Conservation (phyloP, 2,888 invertebrate species). For the Lepeophtheirus nordmannii region DNA sequence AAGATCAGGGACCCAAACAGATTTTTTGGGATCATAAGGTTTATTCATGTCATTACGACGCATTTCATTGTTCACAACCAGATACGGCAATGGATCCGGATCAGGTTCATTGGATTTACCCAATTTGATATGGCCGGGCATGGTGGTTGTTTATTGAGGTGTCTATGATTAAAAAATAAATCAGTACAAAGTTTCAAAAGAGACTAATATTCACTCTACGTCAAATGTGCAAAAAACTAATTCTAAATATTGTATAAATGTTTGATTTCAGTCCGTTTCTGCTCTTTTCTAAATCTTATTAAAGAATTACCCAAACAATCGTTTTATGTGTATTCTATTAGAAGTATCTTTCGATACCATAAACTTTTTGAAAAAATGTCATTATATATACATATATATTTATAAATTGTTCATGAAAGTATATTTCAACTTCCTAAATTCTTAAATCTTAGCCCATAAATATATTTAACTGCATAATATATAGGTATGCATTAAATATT, state of each 20-base stretch:
- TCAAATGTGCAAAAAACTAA: background rate
- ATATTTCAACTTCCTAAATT: no score
- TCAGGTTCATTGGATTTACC: constrained; percentile 37
- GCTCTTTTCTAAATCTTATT: background rate
- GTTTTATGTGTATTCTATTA: no score
- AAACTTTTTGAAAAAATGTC: no score
- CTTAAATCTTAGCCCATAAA: no score
- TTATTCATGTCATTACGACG: constrained; percentile 80
- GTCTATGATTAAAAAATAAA: background rate
- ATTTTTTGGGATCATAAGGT: constrained; percentile 98
- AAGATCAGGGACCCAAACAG: constrained; percentile 95
- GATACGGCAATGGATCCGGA: constrained; percentile 86
- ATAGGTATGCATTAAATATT: no score
- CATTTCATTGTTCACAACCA: constrained; percentile 85
- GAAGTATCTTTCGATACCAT: no score
- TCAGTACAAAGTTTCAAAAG: background rate
- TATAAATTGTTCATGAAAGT: no score
- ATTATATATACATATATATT: no score
- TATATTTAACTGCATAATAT: no score
- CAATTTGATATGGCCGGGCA: constrained; percentile 42
- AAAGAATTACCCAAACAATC: no score
- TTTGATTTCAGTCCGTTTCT: background rate
- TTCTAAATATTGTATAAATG: background rate
- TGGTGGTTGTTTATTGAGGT: constrained; percentile 37
- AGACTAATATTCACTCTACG: background rate